These are phyloP conservation scores for Typhlichthys subterraneus DNA, from an alignment of 2,797 vertebrate genomes.

Conservation along the genomic window DNA sequence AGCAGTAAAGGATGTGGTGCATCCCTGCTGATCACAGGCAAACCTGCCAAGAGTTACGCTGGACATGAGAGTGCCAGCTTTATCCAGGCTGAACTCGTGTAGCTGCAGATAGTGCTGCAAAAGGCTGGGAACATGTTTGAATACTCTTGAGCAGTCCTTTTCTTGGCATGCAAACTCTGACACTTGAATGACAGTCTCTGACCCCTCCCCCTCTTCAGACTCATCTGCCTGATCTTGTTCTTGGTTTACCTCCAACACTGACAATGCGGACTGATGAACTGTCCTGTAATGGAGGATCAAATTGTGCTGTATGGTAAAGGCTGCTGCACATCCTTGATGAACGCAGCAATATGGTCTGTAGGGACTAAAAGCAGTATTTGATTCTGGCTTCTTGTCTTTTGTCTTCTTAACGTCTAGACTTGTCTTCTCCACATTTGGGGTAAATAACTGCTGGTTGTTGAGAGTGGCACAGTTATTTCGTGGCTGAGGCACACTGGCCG, in stretches of 20 bases:
- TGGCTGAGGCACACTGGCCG: background rate
- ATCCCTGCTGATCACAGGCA: slow-evolving; percentile 88
- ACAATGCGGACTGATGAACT: slow-evolving; percentile 90
- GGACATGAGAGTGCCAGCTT: slow-evolving; percentile 82
- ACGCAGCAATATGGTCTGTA: slow-evolving; percentile 94
- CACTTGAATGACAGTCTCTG: slow-evolving; percentile 73
- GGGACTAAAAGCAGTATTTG: slow-evolving; percentile 76
- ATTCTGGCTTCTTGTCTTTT: slow-evolving; percentile 81
- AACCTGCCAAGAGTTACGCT: slow-evolving; percentile 83
- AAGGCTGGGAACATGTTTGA: slow-evolving; percentile 88
- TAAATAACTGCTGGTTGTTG: slow-evolving; percentile 23
- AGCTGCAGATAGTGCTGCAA: slow-evolving; percentile 93
- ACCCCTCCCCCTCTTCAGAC: slow-evolving; percentile 73
- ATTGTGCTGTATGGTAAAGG: slow-evolving; percentile 96
- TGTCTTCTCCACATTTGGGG: slow-evolving; percentile 35
- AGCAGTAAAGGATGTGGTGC: slow-evolving; percentile 82
- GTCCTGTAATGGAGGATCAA: slow-evolving; percentile 96
- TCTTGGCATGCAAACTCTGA: slow-evolving; percentile 92
- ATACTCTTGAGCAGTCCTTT: slow-evolving; percentile 92
- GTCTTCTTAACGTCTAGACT: slow-evolving; percentile 59
- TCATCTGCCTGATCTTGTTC: slow-evolving; percentile 80
- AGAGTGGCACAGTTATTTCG: slow-evolving; percentile 6
- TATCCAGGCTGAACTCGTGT: slow-evolving; percentile 87
- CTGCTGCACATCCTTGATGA: slow-evolving; percentile 92
- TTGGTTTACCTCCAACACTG: slow-evolving; percentile 82